Evolutionary conservation across 2,113 vertebrate genomes (phyloP), one percentile per base, ranked within the genome.

Genomic region (Acrocephalus arundinaceus): DNA sequence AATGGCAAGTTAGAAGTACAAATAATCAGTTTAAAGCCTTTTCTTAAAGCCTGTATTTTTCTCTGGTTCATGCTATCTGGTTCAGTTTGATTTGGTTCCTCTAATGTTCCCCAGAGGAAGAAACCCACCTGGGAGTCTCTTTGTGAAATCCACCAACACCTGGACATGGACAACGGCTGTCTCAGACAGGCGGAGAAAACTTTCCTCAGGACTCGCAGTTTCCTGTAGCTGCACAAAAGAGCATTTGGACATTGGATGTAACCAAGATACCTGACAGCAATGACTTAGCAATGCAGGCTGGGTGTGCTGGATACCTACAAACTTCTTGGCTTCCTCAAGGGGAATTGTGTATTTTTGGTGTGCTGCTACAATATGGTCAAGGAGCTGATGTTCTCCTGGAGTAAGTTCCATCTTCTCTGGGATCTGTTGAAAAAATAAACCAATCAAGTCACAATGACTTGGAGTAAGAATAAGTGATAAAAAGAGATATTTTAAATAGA

Each of bases 301-400:
- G 37, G 51, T 65, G 33, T 89, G 95, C 91, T 89, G 33, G 89
- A 89, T 90, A 98, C 97, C 10, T 97, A 99, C 99, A 98, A 98
- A 98, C 90, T 92, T 97, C 66, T 97, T 97, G 92, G 97, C 96
- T 95, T 97, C 96, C 93, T 98, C 98, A 30, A 98, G 85, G 15
- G 97, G 98, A 89, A 98, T 97, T 77, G 96, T 97, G 92, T 98
- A 99, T 85, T 98, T 98, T 62, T 98, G 98, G 94, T 99, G 98
- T 76, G 98, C 98, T 91, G 98, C 97, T 92, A 99, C 98, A 96
- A 99, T 98, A 93, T 98, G 97, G 90, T 99, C 98, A 94, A 99
- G 98, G 6, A 98, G 93, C 77, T 98, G 97, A 94, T 98, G 98
- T 97, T 99, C 99, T 52, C 98, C 98, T 80, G 97, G 95, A 73